These are phyloP conservation scores for Paramormyrops hopkinsi DNA, from an alignment of 2,797 vertebrate species.

Conservation along the genomic window DNA sequence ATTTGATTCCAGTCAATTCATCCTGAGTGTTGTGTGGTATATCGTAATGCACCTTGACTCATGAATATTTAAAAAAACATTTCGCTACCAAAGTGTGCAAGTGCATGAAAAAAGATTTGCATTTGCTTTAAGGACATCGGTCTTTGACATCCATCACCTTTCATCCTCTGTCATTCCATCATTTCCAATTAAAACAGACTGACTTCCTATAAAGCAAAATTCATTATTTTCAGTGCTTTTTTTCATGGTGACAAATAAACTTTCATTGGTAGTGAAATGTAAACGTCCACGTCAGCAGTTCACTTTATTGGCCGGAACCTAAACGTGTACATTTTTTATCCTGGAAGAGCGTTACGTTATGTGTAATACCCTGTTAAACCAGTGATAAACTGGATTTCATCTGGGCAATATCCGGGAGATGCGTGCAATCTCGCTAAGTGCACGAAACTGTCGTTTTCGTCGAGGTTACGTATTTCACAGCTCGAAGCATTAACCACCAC, in stretches of 20 bases:
- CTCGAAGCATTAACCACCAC: constrained; percentile 48
- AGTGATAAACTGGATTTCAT: constrained; percentile 56
- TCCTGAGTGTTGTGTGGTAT: not conserved
- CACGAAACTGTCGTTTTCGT: constrained; percentile 63
- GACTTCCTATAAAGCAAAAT: constrained; percentile 60
- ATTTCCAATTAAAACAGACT: constrained; percentile 51
- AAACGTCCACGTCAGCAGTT: constrained; percentile 55
- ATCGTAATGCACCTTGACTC: not conserved
- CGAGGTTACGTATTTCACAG: constrained; percentile 58
- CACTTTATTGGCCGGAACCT: constrained; percentile 48
- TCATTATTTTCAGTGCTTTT: constrained; percentile 58
- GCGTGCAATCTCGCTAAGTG: constrained; percentile 65
- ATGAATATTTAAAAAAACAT: not conserved
- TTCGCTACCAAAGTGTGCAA: constrained; percentile 1
- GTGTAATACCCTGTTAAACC: constrained; percentile 57
- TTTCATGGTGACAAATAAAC: constrained; percentile 47
- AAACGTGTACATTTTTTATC: constrained; percentile 44
- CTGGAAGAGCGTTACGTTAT: constrained; percentile 48
- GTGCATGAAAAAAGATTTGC: constrained; percentile 56
- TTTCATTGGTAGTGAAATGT: constrained; percentile 54
- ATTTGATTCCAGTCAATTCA: not conserved
- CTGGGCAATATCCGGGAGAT: constrained; percentile 55
- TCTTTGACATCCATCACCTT: constrained; percentile 43
- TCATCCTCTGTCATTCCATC: constrained; percentile 40
- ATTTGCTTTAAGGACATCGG: constrained; percentile 60